A percentile compares a stretch with the other conserved stretches of the same genome.
Evolutionary conservation across 2,113 vertebrate genomes (phyloP).

Genomic region (Oriolus oriolus): DNA sequence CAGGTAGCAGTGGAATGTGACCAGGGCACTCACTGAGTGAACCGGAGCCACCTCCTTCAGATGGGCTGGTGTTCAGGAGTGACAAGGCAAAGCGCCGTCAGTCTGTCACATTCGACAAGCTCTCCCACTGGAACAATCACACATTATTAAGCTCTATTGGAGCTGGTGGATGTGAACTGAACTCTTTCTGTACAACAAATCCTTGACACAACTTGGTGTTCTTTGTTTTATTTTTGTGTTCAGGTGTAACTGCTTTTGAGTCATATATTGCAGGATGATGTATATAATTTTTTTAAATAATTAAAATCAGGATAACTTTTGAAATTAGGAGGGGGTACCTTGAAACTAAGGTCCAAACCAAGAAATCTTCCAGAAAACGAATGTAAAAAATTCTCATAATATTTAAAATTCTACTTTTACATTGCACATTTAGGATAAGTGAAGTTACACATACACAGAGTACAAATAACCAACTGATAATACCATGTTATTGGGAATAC

Average conservation of each 20-base stretch:
- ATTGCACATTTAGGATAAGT: not conserved
- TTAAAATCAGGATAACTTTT: not conserved
- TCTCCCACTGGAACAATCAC: not conserved
- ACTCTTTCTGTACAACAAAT: not conserved
- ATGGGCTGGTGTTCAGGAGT: not conserved
- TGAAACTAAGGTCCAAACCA: not conserved
- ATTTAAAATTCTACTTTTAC: not conserved
- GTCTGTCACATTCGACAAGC: not conserved
- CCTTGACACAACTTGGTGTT: not conserved
- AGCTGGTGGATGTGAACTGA: not conserved
- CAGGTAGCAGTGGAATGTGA: not conserved
- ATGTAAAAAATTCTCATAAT: not conserved
- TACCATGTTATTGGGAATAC: not conserved
- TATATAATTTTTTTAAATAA: not conserved
- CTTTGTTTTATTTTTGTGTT: not conserved
- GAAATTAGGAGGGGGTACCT: not conserved
- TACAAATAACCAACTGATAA: not conserved
- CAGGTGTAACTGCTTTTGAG: not conserved
- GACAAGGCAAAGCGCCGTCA: not conserved
- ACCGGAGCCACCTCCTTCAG: not conserved
- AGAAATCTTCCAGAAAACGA: not conserved
- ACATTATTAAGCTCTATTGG: not conserved
- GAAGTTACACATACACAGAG: not conserved
- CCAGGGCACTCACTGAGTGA: not conserved
- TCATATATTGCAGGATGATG: not conserved